These are phyloP conservation scores for Okapia johnstoni DNA, from an alignment of 2,113 vertebrate species.

Conservation along the genomic window DNA sequence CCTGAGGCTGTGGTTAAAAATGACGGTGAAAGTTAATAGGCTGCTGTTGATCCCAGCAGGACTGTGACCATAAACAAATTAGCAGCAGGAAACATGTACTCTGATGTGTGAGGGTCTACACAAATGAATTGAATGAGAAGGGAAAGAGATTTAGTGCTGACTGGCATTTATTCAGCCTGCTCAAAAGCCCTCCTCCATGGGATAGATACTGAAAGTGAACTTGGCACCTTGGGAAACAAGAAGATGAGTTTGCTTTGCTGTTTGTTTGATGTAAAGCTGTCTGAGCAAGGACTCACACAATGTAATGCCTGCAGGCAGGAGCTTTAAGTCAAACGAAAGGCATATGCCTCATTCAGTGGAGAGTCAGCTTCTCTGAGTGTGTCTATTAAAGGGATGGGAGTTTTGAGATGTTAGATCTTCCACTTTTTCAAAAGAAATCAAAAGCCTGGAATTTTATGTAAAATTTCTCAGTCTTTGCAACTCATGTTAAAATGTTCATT, in stretches of 20 bases:
- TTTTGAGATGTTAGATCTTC: not conserved
- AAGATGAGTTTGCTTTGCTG: not conserved
- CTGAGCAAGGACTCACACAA: not conserved
- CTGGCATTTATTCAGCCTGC: not conserved
- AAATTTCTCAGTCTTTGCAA: not conserved
- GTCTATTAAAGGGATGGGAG: not conserved
- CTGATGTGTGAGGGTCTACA: not conserved
- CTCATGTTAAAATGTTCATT: not conserved
- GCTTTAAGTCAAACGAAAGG: not conserved
- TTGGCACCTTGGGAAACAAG: not conserved
- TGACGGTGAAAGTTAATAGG: not conserved
- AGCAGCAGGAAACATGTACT: not conserved
- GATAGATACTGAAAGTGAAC: not conserved
- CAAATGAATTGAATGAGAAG: not conserved
- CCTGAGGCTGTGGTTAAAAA: not conserved
- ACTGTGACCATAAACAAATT: not conserved
- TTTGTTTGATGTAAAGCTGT: not conserved
- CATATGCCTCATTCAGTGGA: not conserved
- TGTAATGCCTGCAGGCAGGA: not conserved
- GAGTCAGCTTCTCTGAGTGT: not conserved
- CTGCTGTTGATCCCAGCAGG: not conserved
- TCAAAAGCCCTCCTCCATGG: not conserved
- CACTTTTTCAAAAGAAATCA: not conserved
- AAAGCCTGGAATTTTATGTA: not conserved
- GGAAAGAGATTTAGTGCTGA: not conserved